Evolutionary conservation across 2,888 invertebrate species (phyloP), one percentile per base, ranked within the genome.

Genomic region (Melieria crassipennis): DNA sequence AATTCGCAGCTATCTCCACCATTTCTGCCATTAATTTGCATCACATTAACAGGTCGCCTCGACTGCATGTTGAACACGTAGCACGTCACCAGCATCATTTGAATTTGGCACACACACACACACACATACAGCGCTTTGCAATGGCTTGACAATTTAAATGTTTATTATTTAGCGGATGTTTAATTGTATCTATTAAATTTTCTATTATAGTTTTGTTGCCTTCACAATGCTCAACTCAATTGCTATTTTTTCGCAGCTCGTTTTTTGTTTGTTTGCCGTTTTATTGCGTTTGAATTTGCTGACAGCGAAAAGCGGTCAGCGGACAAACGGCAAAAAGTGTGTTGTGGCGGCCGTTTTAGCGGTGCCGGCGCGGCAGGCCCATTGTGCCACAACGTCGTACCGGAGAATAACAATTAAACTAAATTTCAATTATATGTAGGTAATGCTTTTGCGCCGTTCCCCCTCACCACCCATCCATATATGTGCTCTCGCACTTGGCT

Each of bases 111-210:
- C 30, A 2, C 30, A 30, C 30, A 30, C 30, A 30, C 30, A 30
- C 30, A 30, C 30, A 30, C 30, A 30, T 30, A 30, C 3, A 30
- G 30, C 30, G 30, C 30, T 30, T 30, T 30, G 30, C 1, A 30
- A 30, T 30, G 30, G 30, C 30, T 30, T 30, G 30, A 76, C 83
- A 81, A 77, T 82, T 83, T 79, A 79, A 78, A 76, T 78, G 78
- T 83, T 83, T 82, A 83, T 84, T 83, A 82, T 84, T 83, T 84
- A 79, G 83, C 84, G 84, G 83, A 83, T 84, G 84, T 83, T 82
- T 84, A 84, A 83, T 83, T 83, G 83, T 78, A 81, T 82, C 84
- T 84, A 83, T 84, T 83, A 82, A 82, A 81, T 83, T 84, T 81
- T 81, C 63, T 73, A 65, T 70, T 60, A 69, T 72, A 60, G 56